Evolutionary conservation across 2,797 vertebrate species (phyloP), one percentile per base, ranked within the genome.

Genomic region (Scyliorhinus canicula): DNA sequence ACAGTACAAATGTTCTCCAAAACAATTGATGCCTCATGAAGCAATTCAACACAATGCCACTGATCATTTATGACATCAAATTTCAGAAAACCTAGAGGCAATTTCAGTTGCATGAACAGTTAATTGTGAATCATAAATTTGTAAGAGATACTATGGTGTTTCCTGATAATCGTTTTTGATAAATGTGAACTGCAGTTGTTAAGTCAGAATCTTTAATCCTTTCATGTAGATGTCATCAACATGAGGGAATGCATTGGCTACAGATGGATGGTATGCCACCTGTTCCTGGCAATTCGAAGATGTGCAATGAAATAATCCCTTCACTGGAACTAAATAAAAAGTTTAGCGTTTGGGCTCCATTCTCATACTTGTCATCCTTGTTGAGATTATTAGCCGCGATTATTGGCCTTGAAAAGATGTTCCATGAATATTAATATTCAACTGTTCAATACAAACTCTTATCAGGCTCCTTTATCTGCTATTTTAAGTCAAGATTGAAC

Each of bases 171-270:
- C 28, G n/a, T 88, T 50, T 31, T 88, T 88, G 55, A 88, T 88
- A 57, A 88, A 16, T n/a, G 85, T 88, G 19, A 88, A 88, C 35
- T 57, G 52, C 52, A 57, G 52, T 35, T 31, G 28, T 88, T n/a
- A 88, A n/a, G 31, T n/a, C 52, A 88, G 52, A 86, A 57, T 88
- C 31, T 88, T 88, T 88, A 88, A 88, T 57, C 52, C 16, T 88
- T 88, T 88, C 4, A 26, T 57, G 16, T n/a, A 28, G 52, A 57
- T n/a, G 52, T 35, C 85, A 88, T 88, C 52, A 88, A n/a, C 85
- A n/a, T 28, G 12, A 88, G 52, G 31, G 52, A 88, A 88, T 88
- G 52, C 52, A 57, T 1, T 88, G 52, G 52, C 52, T 4, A 19
- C 57, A 88, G 85, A 55, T 57, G 52, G 52, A 4, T 14, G 28